These are phyloP conservation scores for Wiebesia pumilae DNA, from an alignment of 1,140 invertebrate genomes.

Conservation along the genomic window DNA sequence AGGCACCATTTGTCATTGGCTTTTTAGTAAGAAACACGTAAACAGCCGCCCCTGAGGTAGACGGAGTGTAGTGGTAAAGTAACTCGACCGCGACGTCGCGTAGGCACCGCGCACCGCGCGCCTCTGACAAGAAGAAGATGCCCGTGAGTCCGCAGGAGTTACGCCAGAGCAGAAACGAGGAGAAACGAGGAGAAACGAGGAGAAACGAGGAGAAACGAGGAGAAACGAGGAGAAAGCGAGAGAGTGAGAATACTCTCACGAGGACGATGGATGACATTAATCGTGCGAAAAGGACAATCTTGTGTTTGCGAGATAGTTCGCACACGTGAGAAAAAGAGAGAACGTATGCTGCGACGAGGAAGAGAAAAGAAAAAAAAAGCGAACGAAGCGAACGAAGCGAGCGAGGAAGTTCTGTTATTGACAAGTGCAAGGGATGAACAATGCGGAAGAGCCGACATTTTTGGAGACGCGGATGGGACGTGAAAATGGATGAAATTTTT, in stretches of 20 bases:
- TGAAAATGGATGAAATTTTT: conserved; percentile 12
- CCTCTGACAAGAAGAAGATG: not conserved
- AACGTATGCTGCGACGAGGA: not conserved
- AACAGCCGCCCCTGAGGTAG: not conserved
- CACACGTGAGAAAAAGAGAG: not conserved
- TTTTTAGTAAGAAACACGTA: conserved; percentile 28
- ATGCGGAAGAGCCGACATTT: conserved; percentile 16
- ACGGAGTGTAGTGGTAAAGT: conserved; percentile 7
- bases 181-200: not conserved
- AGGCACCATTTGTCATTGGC: conserved; percentile 41
- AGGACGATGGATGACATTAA: conserved; percentile 45
- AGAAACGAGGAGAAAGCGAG: not conserved
- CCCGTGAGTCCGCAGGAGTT: not conserved
- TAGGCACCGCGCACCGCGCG: not conserved
- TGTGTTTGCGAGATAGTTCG: not conserved
- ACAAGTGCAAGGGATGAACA: conserved; percentile 9
- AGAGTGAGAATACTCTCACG: not conserved
- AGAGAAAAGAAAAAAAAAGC: not conserved
- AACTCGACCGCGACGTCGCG: conserved; percentile 2
- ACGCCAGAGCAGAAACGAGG: not conserved
- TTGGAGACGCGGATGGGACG: not conserved
- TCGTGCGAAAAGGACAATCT: conserved; percentile 38
- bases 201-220: not conserved
- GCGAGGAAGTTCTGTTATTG: conserved; percentile 29
- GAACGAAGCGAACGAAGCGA: not conserved